A percentile compares a stretch with the other conserved stretches of the same genome.
phyloP scores from a whole-genome alignment of 2,888 invertebrate genomes.

The Carabus problematicus region DNA sequence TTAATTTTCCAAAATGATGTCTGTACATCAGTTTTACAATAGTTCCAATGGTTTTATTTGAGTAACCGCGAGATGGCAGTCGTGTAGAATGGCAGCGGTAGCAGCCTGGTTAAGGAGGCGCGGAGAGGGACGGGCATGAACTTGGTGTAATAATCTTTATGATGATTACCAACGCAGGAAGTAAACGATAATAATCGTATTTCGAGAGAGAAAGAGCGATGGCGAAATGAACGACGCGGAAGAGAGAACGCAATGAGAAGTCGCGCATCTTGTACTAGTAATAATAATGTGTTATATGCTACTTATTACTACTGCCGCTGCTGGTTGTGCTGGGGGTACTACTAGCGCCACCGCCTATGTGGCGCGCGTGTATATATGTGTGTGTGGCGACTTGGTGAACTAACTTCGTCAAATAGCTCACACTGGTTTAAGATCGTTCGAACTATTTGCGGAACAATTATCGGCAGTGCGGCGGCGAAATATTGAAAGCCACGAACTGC shows the following conservation, averaged over 20 bases:
- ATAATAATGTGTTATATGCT: constrained; percentile 17
- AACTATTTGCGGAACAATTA: constrained; percentile 57
- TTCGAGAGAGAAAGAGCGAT: constrained; percentile 4
- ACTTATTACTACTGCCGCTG: background rate
- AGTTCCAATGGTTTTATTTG: too few species aligned
- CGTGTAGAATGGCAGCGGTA: too few species aligned
- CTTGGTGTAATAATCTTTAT: background rate
- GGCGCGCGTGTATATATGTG: background rate
- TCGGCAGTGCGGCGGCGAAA: constrained; percentile 25
- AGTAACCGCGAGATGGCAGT: too few species aligned
- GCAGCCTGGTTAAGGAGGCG: too few species aligned
- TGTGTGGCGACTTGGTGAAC: background rate
- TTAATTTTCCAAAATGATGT: too few species aligned
- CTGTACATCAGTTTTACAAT: too few species aligned
- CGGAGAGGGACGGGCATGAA: too few species aligned
- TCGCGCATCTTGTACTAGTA: constrained; percentile 10
- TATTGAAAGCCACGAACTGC: constrained; percentile 36
- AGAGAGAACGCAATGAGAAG: too few species aligned
- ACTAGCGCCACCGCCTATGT: background rate
- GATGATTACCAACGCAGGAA: background rate
- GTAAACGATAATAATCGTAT: constrained; percentile 19
- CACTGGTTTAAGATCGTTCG: constrained; percentile 51
- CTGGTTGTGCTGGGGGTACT: background rate
- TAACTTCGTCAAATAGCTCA: constrained; percentile 21
- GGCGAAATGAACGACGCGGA: background rate